Evolutionary conservation across 2,797 vertebrate genomes (phyloP).

Genomic region (Sitta carolinensis): DNA sequence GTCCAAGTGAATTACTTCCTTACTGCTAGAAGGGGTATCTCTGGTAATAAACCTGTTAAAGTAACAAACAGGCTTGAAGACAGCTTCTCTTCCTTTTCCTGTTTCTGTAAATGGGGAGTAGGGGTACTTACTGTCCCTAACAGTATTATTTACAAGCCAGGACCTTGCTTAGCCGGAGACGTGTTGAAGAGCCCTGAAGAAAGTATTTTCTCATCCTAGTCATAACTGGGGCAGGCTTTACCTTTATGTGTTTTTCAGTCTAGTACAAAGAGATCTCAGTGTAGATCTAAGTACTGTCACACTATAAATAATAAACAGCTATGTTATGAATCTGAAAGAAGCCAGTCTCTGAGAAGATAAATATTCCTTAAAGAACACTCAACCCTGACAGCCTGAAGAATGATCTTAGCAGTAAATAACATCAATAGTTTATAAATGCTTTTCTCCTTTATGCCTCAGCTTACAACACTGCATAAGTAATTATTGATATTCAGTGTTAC

Average conservation of each 20-base stretch:
- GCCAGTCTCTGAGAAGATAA: background rate
- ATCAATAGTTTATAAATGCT: slow-evolving; percentile 48
- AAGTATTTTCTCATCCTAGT: background rate
- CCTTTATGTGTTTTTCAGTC: background rate
- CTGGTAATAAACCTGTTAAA: background rate
- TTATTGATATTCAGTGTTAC: slow-evolving; percentile 9
- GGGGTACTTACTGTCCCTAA: background rate
- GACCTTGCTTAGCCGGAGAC: background rate
- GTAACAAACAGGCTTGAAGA: background rate
- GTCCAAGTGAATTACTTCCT: background rate
- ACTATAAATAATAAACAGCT: slow-evolving; percentile 38
- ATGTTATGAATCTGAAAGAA: background rate
- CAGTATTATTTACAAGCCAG: background rate
- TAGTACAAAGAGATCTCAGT: background rate
- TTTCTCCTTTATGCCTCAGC: background rate
- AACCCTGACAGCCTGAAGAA: slow-evolving; percentile 10
- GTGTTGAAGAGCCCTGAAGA: background rate
- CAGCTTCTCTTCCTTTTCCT: background rate
- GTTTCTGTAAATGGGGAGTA: background rate
- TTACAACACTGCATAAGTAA: background rate
- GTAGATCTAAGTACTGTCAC: background rate
- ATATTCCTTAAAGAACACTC: background rate
- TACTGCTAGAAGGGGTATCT: background rate
- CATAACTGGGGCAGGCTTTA: background rate
- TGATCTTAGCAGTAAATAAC: slow-evolving; percentile 35